Evolutionary conservation across 2,797 vertebrate genomes (phyloP).

Genomic region (Epinephelus coioides): DNA sequence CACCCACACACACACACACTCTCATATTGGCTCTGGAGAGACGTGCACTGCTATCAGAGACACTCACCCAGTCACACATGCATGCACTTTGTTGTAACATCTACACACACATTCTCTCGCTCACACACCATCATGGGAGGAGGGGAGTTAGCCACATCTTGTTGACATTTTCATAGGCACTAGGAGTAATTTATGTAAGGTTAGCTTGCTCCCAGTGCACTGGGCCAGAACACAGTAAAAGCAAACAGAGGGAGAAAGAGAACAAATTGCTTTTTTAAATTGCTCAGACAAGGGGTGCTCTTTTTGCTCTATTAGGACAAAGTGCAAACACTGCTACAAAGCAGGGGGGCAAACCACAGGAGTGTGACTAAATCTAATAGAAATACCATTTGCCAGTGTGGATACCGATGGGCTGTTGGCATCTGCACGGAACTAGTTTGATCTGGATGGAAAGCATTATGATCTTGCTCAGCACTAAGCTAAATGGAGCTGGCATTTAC

Average conservation of each 20-base stretch:
- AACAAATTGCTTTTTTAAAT: slow-evolving; percentile 87
- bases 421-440: slow-evolving; percentile 35
- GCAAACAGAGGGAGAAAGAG: slow-evolving; percentile 82
- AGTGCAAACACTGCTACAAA: slow-evolving; percentile 79
- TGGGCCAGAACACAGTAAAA: slow-evolving; percentile 79
- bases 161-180: slow-evolving; percentile 84
- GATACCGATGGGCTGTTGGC: slow-evolving; percentile 37
- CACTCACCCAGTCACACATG: slow-evolving; percentile 37
- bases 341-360: slow-evolving; percentile 50
- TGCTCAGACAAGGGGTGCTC: slow-evolving; percentile 79
- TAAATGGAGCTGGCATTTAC: slow-evolving; percentile 28
- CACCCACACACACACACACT: slow-evolving; percentile 1
- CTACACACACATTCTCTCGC: slow-evolving; percentile 4
- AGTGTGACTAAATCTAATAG: slow-evolving; percentile 78
- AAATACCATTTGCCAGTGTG: slow-evolving; percentile 64
- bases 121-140: slow-evolving; percentile 44
- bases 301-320: slow-evolving; percentile 84
- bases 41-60: background rate
- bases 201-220: slow-evolving; percentile 78
- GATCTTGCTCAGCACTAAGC: slow-evolving; percentile 11
- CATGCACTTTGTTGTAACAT: slow-evolving; percentile 4
- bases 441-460: slow-evolving; percentile 39
- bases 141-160: slow-evolving; percentile 65
- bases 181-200: slow-evolving; percentile 82
- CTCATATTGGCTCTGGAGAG: background rate